Evolutionary conservation across 2,888 invertebrate species (phyloP), one percentile per base, ranked within the genome.

Genomic region (Acronicta psi): DNA sequence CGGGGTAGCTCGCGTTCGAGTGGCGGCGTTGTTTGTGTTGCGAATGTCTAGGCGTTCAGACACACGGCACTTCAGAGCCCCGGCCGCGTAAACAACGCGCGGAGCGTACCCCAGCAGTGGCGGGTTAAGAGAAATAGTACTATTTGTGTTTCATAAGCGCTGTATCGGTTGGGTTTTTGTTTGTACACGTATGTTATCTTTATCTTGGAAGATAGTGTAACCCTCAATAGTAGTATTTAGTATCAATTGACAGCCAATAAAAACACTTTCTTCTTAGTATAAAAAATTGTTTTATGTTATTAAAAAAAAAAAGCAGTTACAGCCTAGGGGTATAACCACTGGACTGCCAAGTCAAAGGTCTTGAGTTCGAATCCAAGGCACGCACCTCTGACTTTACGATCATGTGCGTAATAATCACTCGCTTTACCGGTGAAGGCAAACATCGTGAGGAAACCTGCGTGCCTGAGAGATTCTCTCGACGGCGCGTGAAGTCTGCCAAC

Each of bases 81-180:
- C 51, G 55, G 58, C 66, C 53, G 51, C 60, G 55, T 51, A 62
- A 69, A 69, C 66, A 59, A 38, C 55, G 58, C 54, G 58, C 56
- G 54, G 46, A 37, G 44, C 23, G 51, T 59, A 55, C 47, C 43
- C 34, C 8, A 38, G 23, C 40, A 36, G 41, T 66, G 60, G 65
- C 53, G 77, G 75, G 68, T 77, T 77, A 71, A 68, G 54, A 66
- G 69, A 77, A 64, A 73, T 52, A 59, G 42, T 57, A 76, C 73
- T 75, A 72, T 75, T 73, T 66, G 58, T 56, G 55, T 66, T 59
- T 56, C 53, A 61, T 61, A 58, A 60, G 34, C 43, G 40, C 40
- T 57, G 53, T 60, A 49, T 66, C 56, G 36, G 42, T 34, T 41
- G 9, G 23, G 42, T 38, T 69, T 59, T 69, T 49, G 38, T 70